Conservation (phyloP, 1,140 invertebrate species). For the Zaprionus tsacasi region DNA sequence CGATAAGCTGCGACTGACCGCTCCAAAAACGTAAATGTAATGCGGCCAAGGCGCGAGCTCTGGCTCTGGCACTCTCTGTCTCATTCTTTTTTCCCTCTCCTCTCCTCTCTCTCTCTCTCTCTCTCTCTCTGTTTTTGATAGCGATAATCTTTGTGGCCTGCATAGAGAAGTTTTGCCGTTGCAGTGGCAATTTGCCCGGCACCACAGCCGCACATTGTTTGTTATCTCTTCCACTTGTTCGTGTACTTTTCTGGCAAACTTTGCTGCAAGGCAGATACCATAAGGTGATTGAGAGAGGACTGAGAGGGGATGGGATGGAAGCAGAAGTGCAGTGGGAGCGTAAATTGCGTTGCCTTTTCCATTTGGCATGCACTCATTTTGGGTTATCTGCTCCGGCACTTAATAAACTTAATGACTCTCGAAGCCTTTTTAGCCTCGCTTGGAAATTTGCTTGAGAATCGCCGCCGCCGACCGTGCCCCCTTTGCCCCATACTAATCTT, state of each 20-base stretch:
- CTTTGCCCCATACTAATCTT: background rate
- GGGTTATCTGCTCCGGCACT: constrained; percentile 72
- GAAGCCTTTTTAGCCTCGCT: constrained; percentile 47
- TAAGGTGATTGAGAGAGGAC: constrained; percentile 17
- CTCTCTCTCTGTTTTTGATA: constrained; percentile 13
- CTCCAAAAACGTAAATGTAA: constrained; percentile 46
- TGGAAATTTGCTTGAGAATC: constrained; percentile 42
- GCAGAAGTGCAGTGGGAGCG: constrained; percentile 49
- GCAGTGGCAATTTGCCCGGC: constrained; percentile 64
- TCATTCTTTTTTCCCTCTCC: background rate
- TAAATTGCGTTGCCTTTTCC: constrained; percentile 66
- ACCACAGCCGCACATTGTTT: constrained; percentile 56
- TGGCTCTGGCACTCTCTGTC: too few relatives aligned
- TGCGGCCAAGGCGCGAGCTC: constrained; percentile 11
- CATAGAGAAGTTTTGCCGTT: constrained; percentile 60
- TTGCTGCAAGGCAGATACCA: constrained; percentile 17
- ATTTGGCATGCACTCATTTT: constrained; percentile 77
- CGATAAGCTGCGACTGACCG: constrained; percentile 46
- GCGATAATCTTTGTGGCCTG: constrained; percentile 58
- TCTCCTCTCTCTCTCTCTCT: background rate
- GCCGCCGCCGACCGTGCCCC: constrained; percentile 18
- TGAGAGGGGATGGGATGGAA: background rate
- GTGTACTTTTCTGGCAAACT: constrained; percentile 20
- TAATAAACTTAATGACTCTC: constrained; percentile 80
- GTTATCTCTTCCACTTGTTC: constrained; percentile 61